These are phyloP conservation scores for Lordiphosa fenestrarum DNA, from an alignment of 2,888 invertebrate genomes.

Conservation along the genomic window DNA sequence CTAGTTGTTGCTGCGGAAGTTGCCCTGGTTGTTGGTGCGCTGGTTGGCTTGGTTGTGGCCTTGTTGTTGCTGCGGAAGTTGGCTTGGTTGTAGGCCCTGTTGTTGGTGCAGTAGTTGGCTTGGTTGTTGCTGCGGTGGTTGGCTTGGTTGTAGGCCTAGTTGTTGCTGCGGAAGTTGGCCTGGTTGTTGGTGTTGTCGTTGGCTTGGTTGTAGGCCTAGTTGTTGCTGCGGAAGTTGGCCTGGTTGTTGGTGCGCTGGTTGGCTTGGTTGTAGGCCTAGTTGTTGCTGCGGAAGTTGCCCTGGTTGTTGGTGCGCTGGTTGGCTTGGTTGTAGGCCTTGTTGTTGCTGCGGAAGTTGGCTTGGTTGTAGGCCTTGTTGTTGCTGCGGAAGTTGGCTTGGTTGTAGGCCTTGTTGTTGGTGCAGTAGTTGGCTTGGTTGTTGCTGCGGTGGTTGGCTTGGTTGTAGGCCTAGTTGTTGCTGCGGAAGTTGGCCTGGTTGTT, in stretches of 20 bases:
- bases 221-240: background rate
- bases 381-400: background rate
- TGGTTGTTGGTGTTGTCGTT: background rate
- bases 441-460: constrained; percentile 9
- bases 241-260: no score
- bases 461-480: no score
- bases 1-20: no score
- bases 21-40: no score
- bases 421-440: background rate
- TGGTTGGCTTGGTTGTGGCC: background rate
- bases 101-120: background rate
- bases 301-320: no score
- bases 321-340: no score
- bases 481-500: no score
- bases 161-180: background rate
- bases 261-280: no score
- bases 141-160: background rate
- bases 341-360: background rate
- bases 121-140: background rate
- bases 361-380: background rate
- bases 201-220: no score
- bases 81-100: constrained; percentile 4
- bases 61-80: background rate
- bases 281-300: no score
- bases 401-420: background rate